Evolutionary conservation across 2,113 vertebrate species (phyloP), one percentile per base, ranked within the genome.

Genomic region (Isichthys henryi): DNA sequence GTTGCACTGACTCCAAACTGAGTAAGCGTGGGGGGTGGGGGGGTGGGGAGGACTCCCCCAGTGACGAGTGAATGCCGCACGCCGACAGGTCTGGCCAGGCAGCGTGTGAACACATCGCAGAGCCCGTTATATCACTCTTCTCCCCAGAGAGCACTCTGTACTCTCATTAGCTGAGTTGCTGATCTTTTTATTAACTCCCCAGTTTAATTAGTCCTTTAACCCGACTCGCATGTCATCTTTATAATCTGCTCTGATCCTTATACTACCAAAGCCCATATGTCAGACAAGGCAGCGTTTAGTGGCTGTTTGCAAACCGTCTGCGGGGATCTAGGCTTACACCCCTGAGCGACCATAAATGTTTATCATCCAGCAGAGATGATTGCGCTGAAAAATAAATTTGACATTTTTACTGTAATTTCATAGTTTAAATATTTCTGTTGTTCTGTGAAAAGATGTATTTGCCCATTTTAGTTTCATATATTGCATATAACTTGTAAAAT

Each of bases 161-260:
- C 58, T 86, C 89, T 86, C 89, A 89, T 89, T 89, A 89, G 84
- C 31, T 9, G 27, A 89, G 89, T 46, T 7, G 66, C 89, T 74
- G 89, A 89, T 87, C 89, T 89, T 86, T 89, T 89, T 62, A 89
- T 74, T 89, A 70, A 43, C 39, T 66, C 27, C 58, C 46, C 19
- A 13, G 52, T 77, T 86, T 86, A 66, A 86, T 86, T 86, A 85
- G 89, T 89, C 83, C 62, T 83, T 89, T 86, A 89, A 66, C 82
- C 77, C 27, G 46, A 56, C 89, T 86, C 58, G 52, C 84, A 1
- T 46, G 53, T 89, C 89, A 74, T 86, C 43, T 86, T 21, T 39
- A n/a, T 62, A 15, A 89, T 89, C 83, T 39, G 27, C 39, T 49
- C 58, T 89, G 53, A 89, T 89, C 80, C 58, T 43, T 56, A 52